Evolutionary conservation across 2,888 invertebrate genomes (phyloP).

Genomic region (Piscicola geometra): DNA sequence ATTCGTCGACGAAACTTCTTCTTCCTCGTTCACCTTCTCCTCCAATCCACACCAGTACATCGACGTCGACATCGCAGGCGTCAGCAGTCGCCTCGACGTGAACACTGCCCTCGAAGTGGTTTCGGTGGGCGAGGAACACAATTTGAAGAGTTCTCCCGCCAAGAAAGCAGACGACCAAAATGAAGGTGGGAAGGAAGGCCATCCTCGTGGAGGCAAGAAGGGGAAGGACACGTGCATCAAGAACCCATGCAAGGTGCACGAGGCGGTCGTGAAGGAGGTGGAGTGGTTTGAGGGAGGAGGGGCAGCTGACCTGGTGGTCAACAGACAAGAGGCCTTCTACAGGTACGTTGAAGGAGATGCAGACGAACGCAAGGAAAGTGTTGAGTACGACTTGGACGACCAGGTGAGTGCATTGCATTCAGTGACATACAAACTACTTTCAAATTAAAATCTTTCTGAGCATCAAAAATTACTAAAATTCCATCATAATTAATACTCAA

Average conservation of each 20-base stretch:
- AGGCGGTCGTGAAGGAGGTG: constrained; percentile 67
- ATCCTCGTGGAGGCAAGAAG: not conserved
- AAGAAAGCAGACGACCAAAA: constrained; percentile 10
- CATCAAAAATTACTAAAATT: too few relatives aligned
- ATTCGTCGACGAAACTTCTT: constrained; percentile 31
- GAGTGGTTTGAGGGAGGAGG: constrained; percentile 68
- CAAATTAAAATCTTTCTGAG: too few relatives aligned
- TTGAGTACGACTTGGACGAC: constrained; percentile 95
- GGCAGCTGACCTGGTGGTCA: constrained; percentile 71
- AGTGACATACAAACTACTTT: too few relatives aligned
- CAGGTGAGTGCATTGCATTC: constrained; percentile 59
- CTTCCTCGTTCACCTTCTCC: constrained; percentile 30
- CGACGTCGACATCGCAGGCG: constrained; percentile 26
- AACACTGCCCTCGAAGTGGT: constrained; percentile 8
- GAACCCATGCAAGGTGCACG: constrained; percentile 62
- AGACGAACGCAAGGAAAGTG: constrained; percentile 85
- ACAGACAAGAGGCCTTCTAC: constrained; percentile 73
- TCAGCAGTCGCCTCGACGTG: constrained; percentile 19
- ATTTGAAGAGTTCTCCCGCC: not conserved
- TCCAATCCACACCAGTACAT: constrained; percentile 26
- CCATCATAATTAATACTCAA: too few relatives aligned
- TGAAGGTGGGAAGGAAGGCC: constrained; percentile 20
- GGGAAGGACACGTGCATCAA: not conserved
- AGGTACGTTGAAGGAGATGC: constrained; percentile 83
- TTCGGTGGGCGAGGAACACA: constrained; percentile 6